Conservation (phyloP, 2,797 vertebrate genomes). For the Mallotus villosus region DNA sequence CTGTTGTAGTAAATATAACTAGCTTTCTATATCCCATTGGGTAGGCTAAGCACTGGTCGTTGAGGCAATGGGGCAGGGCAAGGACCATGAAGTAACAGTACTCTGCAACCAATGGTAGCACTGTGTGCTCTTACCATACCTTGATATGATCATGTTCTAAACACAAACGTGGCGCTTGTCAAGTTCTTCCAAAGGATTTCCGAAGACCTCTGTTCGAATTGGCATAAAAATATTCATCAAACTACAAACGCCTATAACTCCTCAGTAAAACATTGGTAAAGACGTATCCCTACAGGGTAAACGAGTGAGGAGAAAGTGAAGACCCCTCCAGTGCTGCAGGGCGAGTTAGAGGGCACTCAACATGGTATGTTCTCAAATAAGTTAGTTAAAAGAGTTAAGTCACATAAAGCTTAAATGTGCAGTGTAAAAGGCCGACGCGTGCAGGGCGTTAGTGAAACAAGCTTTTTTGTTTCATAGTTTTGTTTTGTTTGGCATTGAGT, state of each 20-base stretch:
- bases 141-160: neutral
- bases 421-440: too few species aligned
- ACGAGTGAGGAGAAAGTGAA: neutral
- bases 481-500: neutral
- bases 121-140: neutral
- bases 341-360: constrained; percentile 2
- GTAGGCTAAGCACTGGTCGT: too few species aligned
- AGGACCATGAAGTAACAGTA: constrained; percentile 1
- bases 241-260: too few species aligned
- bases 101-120: neutral
- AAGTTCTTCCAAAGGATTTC: neutral
- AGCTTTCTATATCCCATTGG: too few species aligned
- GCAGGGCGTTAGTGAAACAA: neutral
- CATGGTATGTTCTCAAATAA: neutral
- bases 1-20: too few species aligned
- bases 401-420: neutral
- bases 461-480: neutral
- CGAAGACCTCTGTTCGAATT: neutral
- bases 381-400: neutral
- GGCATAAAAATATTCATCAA: neutral
- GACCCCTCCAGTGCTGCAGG: neutral
- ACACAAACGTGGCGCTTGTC: constrained; percentile 3
- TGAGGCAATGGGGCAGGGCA: neutral
- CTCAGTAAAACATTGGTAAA: neutral
- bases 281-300: neutral